Percentiles rank a stretch among this genome's conserved stretches.
Evolutionary conservation across 2,797 vertebrate species (phyloP).

Genomic region (Poeciliopsis infans): DNA sequence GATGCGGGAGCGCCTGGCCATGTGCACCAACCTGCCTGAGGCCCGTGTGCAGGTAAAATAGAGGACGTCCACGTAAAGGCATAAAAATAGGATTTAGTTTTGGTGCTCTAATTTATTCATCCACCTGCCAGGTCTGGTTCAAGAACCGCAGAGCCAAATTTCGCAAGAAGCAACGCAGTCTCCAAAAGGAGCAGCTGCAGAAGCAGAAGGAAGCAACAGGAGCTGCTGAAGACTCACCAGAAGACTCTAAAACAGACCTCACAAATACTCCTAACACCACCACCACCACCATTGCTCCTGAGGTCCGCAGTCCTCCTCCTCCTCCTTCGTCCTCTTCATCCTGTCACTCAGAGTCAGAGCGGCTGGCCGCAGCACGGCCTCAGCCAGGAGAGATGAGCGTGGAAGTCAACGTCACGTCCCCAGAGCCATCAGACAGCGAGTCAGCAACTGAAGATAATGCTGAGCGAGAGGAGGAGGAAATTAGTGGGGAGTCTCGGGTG

Average conservation of each 20-base stretch:
- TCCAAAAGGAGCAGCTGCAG: conserved; percentile 98
- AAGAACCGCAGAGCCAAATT: conserved; percentile 98
- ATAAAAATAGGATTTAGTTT: background rate
- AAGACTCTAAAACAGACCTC: conserved; percentile 83
- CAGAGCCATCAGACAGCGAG: conserved; percentile 93
- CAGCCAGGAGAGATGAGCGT: conserved; percentile 82
- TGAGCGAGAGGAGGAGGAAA: conserved; percentile 88
- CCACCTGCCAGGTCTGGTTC: conserved; percentile 91
- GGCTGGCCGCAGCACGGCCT: conserved; percentile 70
- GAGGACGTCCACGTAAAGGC: background rate
- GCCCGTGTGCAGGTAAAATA: conserved; percentile 94
- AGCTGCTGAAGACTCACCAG: conserved; percentile 77
- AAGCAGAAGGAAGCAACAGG: conserved; percentile 90
- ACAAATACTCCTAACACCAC: conserved; percentile 15
- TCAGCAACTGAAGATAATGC: conserved; percentile 90
- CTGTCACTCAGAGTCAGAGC: conserved; percentile 76
- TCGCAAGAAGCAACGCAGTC: conserved; percentile 97
- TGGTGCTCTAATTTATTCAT: background rate
- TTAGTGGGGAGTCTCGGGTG: conserved; percentile 81
- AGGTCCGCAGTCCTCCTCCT: conserved; percentile 77
- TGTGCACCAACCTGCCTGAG: conserved; percentile 99
- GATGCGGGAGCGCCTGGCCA: conserved; percentile 97
- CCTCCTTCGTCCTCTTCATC: conserved; percentile 81
- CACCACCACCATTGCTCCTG: conserved; percentile 56
- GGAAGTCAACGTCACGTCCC: conserved; percentile 92